Base-by-base conservation (phyloP, 2,888 invertebrate genomes). In the Smittia sp. region DNA sequence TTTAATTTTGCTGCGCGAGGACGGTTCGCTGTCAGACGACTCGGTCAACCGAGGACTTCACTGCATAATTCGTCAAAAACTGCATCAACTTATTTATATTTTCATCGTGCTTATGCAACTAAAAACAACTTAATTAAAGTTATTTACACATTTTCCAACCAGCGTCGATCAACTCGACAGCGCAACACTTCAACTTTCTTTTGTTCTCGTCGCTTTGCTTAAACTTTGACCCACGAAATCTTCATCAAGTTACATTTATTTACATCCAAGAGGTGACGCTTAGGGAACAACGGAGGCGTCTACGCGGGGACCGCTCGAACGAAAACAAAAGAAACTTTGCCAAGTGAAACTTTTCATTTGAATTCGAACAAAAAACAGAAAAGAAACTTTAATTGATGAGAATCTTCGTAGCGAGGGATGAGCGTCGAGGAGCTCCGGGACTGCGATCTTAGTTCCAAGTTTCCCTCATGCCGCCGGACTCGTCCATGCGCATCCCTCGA, bases 121-220 rank as follows among this genome's bases (percentile, higher is more conserved):
- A 68, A 68, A 68, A 68, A 68, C 68, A 68, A 68, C 68, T 68
- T 68, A 67, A 46, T 41, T 68, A 41, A 24, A 13, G 46, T 3
- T 68, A 68, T 68, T 68, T 68, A 68, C 68, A 68, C 46, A 24
- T 62, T 62, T 62, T 62, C 13, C 22, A 24, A 62, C 54, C 11
- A 20, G 15, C 54, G 18, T 54, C 20, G 27, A 25, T 63, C 7
- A n/a, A 15, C 15, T 18, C 70, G 70, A 46, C 46, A 22, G 3
- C 20, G 58, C 38, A 52, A 41, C 39, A 32, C 58, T n/a, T 58
- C 74, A 75, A 75, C 74, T 77, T 76, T 76, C 74, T 73, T 75
- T 74, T 75, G 78, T 79, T 79, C 78, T 78, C 77, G 77, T 46
- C 15, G 11, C 46, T 46, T 46, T 46, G 77, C 77, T 77, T 76